Percentiles rank a stretch among this genome's conserved stretches.
Conservation (phyloP, 1,140 invertebrate species). For the Lepidotrigona ventralis region DNA sequence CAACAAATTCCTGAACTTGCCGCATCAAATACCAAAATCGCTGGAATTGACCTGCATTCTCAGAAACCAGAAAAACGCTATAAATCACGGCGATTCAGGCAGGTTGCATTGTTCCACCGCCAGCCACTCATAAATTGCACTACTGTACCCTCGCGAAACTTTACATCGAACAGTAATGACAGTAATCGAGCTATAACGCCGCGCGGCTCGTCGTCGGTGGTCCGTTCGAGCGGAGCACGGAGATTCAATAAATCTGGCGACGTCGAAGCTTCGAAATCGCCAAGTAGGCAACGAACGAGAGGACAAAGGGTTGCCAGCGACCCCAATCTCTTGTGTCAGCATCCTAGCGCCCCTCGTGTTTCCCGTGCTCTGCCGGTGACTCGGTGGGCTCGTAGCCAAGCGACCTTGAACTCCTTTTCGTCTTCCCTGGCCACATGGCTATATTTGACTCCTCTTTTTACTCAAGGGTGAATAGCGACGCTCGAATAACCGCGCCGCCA, state of each 20-base stretch:
- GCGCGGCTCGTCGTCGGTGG: neutral
- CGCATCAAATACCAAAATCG: too few species aligned
- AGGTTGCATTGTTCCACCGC: neutral
- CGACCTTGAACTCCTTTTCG: constrained; percentile 68
- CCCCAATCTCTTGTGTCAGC: constrained; percentile 64
- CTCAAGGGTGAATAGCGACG: constrained; percentile 56
- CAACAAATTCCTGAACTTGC: too few species aligned
- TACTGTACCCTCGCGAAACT: neutral
- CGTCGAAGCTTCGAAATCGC: constrained; percentile 8
- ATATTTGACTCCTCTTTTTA: constrained; percentile 59
- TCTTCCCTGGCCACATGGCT: constrained; percentile 38
- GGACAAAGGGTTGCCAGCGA: constrained; percentile 25
- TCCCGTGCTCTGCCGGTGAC: constrained; percentile 25
- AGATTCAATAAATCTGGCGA: constrained; percentile 29
- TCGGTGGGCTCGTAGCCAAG: constrained; percentile 62
- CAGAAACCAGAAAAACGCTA: neutral
- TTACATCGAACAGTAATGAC: neutral
- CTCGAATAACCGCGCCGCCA: constrained; percentile 55
- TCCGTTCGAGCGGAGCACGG: neutral
- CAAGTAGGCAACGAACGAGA: constrained; percentile 12
- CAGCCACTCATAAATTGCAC: neutral
- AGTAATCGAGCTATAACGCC: too few species aligned
- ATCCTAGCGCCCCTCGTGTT: constrained; percentile 42
- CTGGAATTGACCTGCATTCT: neutral
- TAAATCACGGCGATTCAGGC: neutral